Evolutionary conservation across 2,113 vertebrate species (phyloP), one percentile per base, ranked within the genome.

Genomic region (Suricata suricatta): DNA sequence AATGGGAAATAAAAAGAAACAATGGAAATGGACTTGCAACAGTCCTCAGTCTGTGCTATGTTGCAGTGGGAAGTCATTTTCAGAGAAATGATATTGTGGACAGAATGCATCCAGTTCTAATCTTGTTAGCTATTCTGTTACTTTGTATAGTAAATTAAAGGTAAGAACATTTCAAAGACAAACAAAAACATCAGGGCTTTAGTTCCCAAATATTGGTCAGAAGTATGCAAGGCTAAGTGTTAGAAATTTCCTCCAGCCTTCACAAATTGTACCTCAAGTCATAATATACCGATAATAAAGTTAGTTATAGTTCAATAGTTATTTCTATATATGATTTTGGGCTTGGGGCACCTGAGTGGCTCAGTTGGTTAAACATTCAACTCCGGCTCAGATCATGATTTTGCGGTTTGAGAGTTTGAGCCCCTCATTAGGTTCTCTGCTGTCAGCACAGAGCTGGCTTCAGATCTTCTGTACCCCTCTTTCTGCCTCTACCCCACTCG

Each of bases 231-330:
- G 29, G 17, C 1, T 7, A 38, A 90, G 38, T 84, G 15, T 64
- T 64, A 85, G 9, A 57, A 13, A 8, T 68, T 76, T 74, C 93
- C 72, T 79, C 33, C 3, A 88, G 52, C 1, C 54, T 92, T 90
- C 25, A 93, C 9, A 68, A 74, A 63, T 19, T 74, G 11, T 83
- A 83, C 44, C 23, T 86, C 31, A 74, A 95, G 13, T 33, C 52
- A 33, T 79, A 82, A 4, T 64, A n/a, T 81, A 50, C 16, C 66
- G 35, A 88, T n/a, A 90, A 71, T 57, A 80, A 6, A 97, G 68
- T 60, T 72, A 93, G 27, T 6, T 54, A 54, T 60, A 81, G 95
- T 96, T 95, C 8, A 83, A n/a, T 52, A 96, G 35, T 74, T 82
- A 80, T 69, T 92, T 88, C 33, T 69, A 52, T 68, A 41, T 31